Evolutionary conservation across 2,113 vertebrate species (phyloP).

Genomic region (Equus przewalskii): DNA sequence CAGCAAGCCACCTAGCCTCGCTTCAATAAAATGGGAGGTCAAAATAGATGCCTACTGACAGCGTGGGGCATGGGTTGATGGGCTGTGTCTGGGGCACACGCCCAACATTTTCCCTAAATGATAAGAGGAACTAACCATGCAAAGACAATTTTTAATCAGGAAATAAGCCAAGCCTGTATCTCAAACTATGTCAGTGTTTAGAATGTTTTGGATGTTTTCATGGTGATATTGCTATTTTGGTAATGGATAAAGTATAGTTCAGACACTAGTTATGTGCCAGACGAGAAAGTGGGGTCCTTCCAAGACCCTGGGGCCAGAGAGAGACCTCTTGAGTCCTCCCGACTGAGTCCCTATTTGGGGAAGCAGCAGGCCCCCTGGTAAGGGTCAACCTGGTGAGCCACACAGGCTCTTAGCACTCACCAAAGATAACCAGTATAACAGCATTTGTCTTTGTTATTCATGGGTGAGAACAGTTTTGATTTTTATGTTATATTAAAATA

Average conservation of each 20-base stretch:
- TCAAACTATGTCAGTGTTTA: not conserved
- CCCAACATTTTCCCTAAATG: not conserved
- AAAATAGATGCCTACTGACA: not conserved
- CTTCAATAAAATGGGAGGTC: not conserved
- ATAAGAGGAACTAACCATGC: not conserved
- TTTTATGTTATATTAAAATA: not conserved
- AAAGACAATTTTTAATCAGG: not conserved
- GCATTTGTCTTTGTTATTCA: not conserved
- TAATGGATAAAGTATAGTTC: not conserved
- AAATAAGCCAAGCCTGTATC: not conserved
- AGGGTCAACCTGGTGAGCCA: not conserved
- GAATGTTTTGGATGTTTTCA: not conserved
- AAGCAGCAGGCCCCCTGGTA: rapidly evolving
- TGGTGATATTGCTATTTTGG: not conserved
- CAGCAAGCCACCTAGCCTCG: not conserved
- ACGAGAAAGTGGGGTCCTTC: rapidly evolving
- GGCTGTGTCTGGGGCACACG: not conserved
- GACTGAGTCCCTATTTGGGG: not conserved
- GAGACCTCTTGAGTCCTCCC: not conserved
- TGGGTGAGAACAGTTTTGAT: not conserved
- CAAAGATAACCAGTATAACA: not conserved
- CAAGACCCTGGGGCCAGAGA: not conserved
- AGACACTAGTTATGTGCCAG: not conserved
- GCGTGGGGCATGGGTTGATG: rapidly evolving
- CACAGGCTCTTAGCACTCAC: not conserved